Conservation (phyloP, 2,888 invertebrate species). For the Pachycephus smyrnensis region DNA sequence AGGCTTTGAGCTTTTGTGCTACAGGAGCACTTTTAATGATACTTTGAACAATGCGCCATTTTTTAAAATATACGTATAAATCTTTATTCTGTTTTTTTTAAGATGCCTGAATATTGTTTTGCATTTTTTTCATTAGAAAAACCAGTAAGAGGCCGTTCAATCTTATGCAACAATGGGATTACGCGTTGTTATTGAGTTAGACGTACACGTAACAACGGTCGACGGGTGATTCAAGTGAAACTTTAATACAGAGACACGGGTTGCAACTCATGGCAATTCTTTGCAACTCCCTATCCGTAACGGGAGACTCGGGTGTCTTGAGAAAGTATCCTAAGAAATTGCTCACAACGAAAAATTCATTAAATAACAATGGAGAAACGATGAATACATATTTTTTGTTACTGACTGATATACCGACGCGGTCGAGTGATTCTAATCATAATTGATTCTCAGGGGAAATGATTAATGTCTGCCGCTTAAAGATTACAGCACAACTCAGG, state of each 20-base stretch:
- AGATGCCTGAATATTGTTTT: background rate
- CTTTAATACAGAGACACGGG: background rate
- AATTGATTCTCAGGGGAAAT: background rate
- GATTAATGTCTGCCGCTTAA: background rate
- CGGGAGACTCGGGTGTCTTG: background rate
- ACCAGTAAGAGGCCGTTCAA: background rate
- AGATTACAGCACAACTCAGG: background rate
- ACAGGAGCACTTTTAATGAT: background rate
- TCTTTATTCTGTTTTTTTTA: background rate
- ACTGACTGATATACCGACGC: background rate
- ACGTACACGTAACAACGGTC: background rate
- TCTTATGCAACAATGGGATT: background rate
- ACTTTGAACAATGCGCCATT: background rate
- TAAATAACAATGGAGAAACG: background rate
- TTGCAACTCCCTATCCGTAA: background rate
- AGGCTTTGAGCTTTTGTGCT: background rate
- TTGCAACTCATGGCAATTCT: background rate
- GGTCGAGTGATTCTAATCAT: background rate
- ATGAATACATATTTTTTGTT: background rate
- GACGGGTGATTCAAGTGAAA: background rate
- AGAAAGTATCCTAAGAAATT: background rate
- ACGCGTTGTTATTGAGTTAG: conserved; percentile 64
- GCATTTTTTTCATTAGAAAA: background rate
- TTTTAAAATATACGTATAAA: background rate
- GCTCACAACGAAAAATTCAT: background rate